Percentiles rank a stretch among this genome's conserved stretches.
phyloP scores from a whole-genome alignment of 2,113 vertebrate species.

The Crotophaga sulcirostris region DNA sequence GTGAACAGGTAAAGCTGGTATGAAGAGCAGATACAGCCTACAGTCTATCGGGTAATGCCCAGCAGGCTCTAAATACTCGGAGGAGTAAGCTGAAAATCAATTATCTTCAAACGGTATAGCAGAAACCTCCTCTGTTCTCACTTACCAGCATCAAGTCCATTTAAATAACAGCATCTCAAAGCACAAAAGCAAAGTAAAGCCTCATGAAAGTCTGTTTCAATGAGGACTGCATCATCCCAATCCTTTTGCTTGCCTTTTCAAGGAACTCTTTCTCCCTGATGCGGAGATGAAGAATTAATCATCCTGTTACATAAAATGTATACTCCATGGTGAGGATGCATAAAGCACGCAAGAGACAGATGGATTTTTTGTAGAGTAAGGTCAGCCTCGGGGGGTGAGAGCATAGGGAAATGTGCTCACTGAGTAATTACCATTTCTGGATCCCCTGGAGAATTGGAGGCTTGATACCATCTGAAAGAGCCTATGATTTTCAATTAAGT shows the following conservation, averaged over 20 bases:
- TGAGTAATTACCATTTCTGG: conserved; percentile 40
- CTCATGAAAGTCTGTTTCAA: conserved; percentile 3
- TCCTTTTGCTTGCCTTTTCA: conserved; percentile 14
- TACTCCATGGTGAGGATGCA: conserved; percentile 19
- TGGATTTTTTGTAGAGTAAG: conserved; percentile 21
- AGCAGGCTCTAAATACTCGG: neutral
- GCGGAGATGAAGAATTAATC: conserved; percentile 52
- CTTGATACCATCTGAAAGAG: conserved; percentile 19
- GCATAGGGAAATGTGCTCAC: conserved; percentile 11
- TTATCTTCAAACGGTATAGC: neutral
- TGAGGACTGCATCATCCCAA: neutral
- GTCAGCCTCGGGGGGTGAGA: conserved; percentile 45
- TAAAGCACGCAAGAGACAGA: neutral
- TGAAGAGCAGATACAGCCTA: neutral
- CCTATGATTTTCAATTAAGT: conserved; percentile 47
- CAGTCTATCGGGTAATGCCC: neutral
- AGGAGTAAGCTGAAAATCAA: neutral
- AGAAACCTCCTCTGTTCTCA: neutral
- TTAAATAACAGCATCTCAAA: conserved; percentile 22
- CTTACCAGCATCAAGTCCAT: neutral
- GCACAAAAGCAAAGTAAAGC: neutral
- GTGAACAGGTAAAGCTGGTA: neutral
- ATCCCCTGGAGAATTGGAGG: neutral
- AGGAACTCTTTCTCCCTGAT: conserved; percentile 11
- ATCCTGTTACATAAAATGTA: conserved; percentile 49